Conservation (phyloP, 1,140 invertebrate species). For the Ganaspis sp. region DNA sequence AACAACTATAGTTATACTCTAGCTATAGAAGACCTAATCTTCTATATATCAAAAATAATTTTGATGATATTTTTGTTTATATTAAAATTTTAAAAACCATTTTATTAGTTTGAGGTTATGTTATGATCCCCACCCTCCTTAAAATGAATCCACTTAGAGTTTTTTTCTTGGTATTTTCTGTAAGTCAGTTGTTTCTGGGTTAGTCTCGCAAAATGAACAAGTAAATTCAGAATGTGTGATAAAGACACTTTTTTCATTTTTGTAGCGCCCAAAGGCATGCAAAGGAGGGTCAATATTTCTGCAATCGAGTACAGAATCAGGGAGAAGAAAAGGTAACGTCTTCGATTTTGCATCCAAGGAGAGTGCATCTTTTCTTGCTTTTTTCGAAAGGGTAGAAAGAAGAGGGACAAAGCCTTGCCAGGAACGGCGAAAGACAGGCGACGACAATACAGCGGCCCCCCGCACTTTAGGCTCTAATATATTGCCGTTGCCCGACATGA, state of each 20-base stretch:
- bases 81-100: too few species aligned
- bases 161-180: too few species aligned
- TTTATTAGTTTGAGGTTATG: too few species aligned
- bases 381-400: constrained; percentile 59
- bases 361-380: constrained; percentile 38
- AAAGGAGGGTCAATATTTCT: neutral
- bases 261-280: neutral
- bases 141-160: neutral
- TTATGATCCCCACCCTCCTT: neutral
- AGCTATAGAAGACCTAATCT: too few species aligned
- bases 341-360: constrained; percentile 29
- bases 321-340: constrained; percentile 25
- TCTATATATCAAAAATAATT: too few species aligned
- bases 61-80: too few species aligned
- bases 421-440: constrained; percentile 64
- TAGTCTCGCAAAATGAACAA: neutral
- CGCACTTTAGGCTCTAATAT: constrained; percentile 74
- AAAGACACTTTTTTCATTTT: neutral
- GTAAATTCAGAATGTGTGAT: neutral
- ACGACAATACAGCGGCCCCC: constrained; percentile 73
- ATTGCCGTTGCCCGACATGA: constrained; percentile 68
- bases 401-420: constrained; percentile 65
- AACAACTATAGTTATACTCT: too few species aligned
- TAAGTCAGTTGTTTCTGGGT: neutral
- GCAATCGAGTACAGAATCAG: neutral